A percentile compares a stretch with the other conserved stretches of the same genome.
Evolutionary conservation across 2,888 invertebrate species (phyloP).

Genomic region (Sabatieria punctata): DNA sequence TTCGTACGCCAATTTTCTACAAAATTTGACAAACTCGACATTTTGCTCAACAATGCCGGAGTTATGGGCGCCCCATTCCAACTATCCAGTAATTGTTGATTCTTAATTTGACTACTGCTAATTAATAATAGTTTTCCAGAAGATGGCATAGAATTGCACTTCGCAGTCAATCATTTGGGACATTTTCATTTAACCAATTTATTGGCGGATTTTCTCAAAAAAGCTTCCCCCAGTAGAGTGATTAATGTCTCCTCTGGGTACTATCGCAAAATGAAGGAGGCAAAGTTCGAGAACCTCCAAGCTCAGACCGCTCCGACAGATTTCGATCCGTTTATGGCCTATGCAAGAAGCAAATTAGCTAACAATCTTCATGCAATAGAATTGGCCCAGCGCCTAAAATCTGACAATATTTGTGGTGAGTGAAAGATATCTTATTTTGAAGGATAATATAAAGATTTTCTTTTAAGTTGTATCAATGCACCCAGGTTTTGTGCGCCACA

Average conservation of each 20-base stretch:
- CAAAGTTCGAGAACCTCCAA: too few species aligned
- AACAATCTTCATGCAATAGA: conserved; percentile 22
- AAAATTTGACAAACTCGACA: too few species aligned
- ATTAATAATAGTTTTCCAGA: not conserved
- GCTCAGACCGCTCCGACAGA: not conserved
- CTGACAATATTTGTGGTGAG: too few species aligned
- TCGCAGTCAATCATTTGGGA: conserved; percentile 60
- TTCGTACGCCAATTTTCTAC: too few species aligned
- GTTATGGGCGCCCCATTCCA: too few species aligned
- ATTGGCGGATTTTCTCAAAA: conserved; percentile 48
- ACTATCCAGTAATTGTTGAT: not conserved
- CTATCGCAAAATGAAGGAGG: conserved; percentile 18
- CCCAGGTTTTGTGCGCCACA: conserved; percentile 20
- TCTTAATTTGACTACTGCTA: not conserved
- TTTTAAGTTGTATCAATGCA: conserved; percentile 14
- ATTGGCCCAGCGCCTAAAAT: too few species aligned
- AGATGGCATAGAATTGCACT: conserved; percentile 58
- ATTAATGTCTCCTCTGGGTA: conserved; percentile 33
- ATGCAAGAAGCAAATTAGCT: conserved; percentile 29
- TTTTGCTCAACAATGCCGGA: too few species aligned
- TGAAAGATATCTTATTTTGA: too few species aligned
- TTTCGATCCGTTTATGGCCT: conserved; percentile 22
- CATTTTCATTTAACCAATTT: conserved; percentile 64
- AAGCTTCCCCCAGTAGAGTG: conserved; percentile 30
- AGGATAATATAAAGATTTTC: not conserved